Evolutionary conservation across 2,797 vertebrate genomes (phyloP), one percentile per base, ranked within the genome.

Genomic region (Megalops cyprinoides): DNA sequence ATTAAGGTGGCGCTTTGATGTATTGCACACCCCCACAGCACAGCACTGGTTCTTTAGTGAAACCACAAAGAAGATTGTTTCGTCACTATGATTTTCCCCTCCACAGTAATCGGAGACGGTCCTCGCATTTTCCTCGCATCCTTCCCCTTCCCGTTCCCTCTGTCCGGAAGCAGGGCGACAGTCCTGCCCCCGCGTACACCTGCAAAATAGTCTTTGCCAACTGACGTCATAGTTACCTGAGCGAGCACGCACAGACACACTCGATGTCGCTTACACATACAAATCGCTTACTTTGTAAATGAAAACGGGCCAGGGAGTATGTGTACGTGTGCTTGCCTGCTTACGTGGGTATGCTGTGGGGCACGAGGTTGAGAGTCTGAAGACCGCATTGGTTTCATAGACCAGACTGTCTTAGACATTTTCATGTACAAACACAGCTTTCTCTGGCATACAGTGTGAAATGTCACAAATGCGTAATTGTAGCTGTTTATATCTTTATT

Each of bases 201-300:
- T 67, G 62, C 34, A 39, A 12, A 8, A 37, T 1, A 5, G n/a
- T n/a, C 23, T 20, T 39, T 18, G 5, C 34, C 12, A 34, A 37
- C 62, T 69, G 65, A 69, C 65, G 65, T 69, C 65, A 69, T 3
- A n/a, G n/a, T 69, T 18, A 42, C 65, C 34, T 69, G 5, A 42
- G 37, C 65, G 20, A 37, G 10, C 12, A 65, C 60, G 9, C 60
- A n/a, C n/a, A 34, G 28, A 65, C 60, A 34, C 10, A 25, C 18
- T 1, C 31, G 62, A 37, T 37, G 65, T 37, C 34, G 7, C 15
- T 1, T 12, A 31, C n/a, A n/a, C n/a, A n/a, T n/a, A 20, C 34
- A 42, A 69, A 7, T 69, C 37, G 42, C 18, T 42, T 69, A 5
- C 65, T 39, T 4, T 7, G 18, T 58, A 25, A n/a, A 58, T 58